Evolutionary conservation across 2,797 vertebrate species (phyloP).

Genomic region (Rhinophrynus dorsalis): DNA sequence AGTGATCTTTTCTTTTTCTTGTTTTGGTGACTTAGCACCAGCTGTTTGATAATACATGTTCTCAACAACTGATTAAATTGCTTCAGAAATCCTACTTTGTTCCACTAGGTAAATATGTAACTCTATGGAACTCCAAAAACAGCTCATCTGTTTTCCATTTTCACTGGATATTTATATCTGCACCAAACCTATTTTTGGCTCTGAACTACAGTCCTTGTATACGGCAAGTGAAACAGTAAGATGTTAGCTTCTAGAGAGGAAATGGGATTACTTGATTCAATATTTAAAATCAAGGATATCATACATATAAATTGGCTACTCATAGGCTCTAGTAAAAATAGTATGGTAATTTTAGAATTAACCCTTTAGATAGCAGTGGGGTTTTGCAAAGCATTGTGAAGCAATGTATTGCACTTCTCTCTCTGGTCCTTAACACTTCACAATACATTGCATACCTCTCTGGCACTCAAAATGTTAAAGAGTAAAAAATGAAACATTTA

Average conservation of each 20-base stretch:
- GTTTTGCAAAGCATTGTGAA: no score
- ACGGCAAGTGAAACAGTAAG: conserved; percentile 20
- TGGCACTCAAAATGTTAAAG: no score
- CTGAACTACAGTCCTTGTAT: conserved; percentile 10
- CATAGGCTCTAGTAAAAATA: neutral
- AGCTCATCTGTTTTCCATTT: conserved; percentile 40
- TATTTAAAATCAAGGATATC: conserved; percentile 31
- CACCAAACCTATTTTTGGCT: conserved; percentile 38
- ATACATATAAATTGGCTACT: conserved; percentile 42
- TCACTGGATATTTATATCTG: conserved; percentile 41
- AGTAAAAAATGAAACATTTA: no score
- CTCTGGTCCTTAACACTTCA: no score
- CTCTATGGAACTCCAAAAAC: conserved; percentile 14
- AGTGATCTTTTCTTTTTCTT: no score
- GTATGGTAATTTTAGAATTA: neutral
- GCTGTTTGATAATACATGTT: conserved; percentile 5
- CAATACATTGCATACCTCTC: no score
- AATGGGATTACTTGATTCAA: conserved; percentile 39
- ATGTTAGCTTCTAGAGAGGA: conserved; percentile 26
- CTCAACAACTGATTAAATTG: conserved; percentile 16
- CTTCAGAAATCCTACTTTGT: conserved; percentile 19
- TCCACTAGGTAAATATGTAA: conserved; percentile 40
- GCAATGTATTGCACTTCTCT: no score
- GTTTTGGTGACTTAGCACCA: conserved; percentile 4
- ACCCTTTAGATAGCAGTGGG: neutral